Evolutionary conservation across 2,888 invertebrate species (phyloP).

Genomic region (Ophion ventricosus): DNA sequence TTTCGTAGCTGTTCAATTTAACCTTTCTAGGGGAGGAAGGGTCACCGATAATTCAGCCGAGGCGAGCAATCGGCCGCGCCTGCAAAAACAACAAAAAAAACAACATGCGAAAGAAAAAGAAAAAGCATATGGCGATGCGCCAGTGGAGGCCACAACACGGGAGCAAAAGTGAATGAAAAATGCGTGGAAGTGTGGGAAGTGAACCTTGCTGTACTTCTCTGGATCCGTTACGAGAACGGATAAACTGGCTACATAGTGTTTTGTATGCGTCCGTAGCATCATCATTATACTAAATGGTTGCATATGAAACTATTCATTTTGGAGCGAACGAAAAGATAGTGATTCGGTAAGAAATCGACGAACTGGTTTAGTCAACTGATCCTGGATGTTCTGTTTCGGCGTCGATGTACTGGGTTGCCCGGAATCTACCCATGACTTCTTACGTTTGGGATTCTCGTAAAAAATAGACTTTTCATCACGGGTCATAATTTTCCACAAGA

Average conservation of each 20-base stretch:
- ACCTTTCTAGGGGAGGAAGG: background rate
- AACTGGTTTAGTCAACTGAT: too few relatives aligned
- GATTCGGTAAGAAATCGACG: too few relatives aligned
- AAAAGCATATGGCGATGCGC: background rate
- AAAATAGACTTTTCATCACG: too few relatives aligned
- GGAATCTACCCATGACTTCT: too few relatives aligned
- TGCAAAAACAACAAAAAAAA: background rate
- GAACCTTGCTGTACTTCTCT: constrained; percentile 70
- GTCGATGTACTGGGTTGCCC: too few relatives aligned
- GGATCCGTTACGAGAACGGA: constrained; percentile 62
- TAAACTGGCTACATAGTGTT: constrained; percentile 40
- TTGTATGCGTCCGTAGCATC: background rate
- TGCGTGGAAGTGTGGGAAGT: constrained; percentile 68
- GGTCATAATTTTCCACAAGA: too few relatives aligned
- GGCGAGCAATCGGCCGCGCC: background rate
- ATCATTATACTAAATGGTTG: background rate
- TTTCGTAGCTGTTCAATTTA: background rate
- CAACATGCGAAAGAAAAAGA: background rate
- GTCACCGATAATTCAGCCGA: background rate
- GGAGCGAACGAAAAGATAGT: too few relatives aligned
- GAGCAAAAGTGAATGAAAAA: constrained; percentile 31
- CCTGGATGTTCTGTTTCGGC: too few relatives aligned
- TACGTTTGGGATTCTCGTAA: too few relatives aligned
- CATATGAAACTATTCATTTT: constrained; percentile 6
- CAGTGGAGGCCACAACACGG: constrained; percentile 7